phyloP scores from a whole-genome alignment of 2,888 invertebrate species.

The Tanypteryx hageni region DNA sequence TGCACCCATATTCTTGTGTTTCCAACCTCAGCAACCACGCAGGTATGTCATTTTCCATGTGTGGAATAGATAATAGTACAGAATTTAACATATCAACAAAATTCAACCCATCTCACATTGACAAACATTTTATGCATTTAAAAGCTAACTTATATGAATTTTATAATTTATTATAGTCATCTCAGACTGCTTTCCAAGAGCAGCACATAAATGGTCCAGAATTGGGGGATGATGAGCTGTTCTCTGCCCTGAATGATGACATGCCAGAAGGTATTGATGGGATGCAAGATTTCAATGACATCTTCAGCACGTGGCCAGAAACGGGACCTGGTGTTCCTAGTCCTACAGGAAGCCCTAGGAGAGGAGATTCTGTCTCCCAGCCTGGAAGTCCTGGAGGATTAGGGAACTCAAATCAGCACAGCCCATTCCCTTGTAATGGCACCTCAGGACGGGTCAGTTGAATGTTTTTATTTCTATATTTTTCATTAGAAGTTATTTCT shows the following conservation, averaged over 20 bases:
- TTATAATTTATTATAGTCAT: slow-evolving; percentile 76
- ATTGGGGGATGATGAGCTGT: slow-evolving; percentile 80
- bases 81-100: neutral
- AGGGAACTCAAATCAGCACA: slow-evolving; percentile 76
- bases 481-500: neutral
- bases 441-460: slow-evolving; percentile 75
- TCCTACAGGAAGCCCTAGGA: slow-evolving; percentile 76
- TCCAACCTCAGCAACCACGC: slow-evolving; percentile 96
- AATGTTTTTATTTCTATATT: neutral
- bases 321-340: slow-evolving; percentile 78
- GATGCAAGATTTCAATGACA: slow-evolving; percentile 86
- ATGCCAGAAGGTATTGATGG: slow-evolving; percentile 84
- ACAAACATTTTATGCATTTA: slow-evolving; percentile 36
- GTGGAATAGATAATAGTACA: neutral
- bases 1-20: slow-evolving; percentile 99
- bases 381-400: slow-evolving; percentile 76
- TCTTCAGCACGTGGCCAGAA: slow-evolving; percentile 85
- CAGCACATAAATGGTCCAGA: slow-evolving; percentile 83
- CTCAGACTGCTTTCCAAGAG: slow-evolving; percentile 84
- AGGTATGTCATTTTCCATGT: slow-evolving; percentile 77
- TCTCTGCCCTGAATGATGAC: slow-evolving; percentile 80
- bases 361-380: slow-evolving; percentile 72
- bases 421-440: slow-evolving; percentile 77
- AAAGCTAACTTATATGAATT: slow-evolving; percentile 50
- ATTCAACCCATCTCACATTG: neutral